Evolutionary conservation across 2,113 vertebrate genomes (phyloP), one percentile per base, ranked within the genome.

Genomic region (Antennarius striatus): DNA sequence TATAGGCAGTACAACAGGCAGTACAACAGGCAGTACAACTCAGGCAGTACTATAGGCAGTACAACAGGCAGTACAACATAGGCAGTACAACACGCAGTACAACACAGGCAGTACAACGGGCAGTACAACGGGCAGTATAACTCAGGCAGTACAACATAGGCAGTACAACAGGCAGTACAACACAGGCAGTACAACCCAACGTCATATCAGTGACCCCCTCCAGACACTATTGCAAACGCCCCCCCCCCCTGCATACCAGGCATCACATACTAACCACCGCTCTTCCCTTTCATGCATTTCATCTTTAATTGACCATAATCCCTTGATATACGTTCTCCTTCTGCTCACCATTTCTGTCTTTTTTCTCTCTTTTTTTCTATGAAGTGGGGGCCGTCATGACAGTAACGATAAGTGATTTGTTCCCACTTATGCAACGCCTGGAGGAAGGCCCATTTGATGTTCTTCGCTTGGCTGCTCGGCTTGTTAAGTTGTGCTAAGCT

Each of bases 321-420:
- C 46, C 42, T 59, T 84, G 73, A 83, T 83, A 64, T 72, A 58
- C 50, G 36, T 61, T 88, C 72, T 67, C 76, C 22, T 22, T 22
- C 22, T 22, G 22, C 22, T 22, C 79, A 82, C 90, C 81, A 67
- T 67, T 63, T 60, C 57, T 80, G 54, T 73, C 54, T 73, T 85
- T 79, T 36, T 52, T 5, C 56, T 50, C 65, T 30, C 39, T 22
- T 16, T 53, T 66, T 59, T 29, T n/a, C 56, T 50, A 16, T 10
- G 6, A 10, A 40, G 39, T 7, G 39, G 39, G 39, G 39, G 43
- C 43, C 43, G 73, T 68, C 61, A 55, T 66, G 73, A 75, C 79
- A 77, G 87, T 82, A 77, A 81, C 68, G 83, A 82, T 78, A 83
- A 85, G 84, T 79, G 83, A 88, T 80, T 80, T 84, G 79, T 68